Evolutionary conservation across 2,113 vertebrate species (phyloP), one percentile per base, ranked within the genome.

Genomic region (Pithys albifrons): DNA sequence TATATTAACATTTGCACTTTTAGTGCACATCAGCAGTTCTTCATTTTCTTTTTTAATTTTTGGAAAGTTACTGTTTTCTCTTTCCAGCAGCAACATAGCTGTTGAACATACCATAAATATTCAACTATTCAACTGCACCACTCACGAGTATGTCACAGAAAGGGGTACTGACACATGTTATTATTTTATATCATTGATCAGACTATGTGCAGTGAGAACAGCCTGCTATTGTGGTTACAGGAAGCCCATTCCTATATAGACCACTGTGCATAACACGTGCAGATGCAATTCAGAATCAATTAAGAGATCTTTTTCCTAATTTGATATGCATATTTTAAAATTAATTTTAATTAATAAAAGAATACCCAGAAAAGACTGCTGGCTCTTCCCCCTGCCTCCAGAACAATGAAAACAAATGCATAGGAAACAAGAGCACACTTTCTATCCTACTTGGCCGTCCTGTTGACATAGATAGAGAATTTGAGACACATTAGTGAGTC

Each of bases 1-100:
- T 82, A 74, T 93, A 96, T 90, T 94, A 97, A 94, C 91, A 51
- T 19, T 27, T 23, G 81, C 80, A 66, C 79, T 95, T 97, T 87
- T 23, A 72, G 72, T 76, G 91, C 65, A 35, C 29, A n/a, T 91
- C 90, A 95, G 91, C 94, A 97, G 59, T 70, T 95, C 83, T 77
- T 85, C 43, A 19, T 31, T 75, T 27, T 41, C 17, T 87, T 89
- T 86, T 35, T 22, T 19, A 46, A 9, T 6, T n/a, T 59, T 48
- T 28, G 19, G 7, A 14, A 79, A 71, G 41, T 25, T 59, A 54
- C 11, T 41, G 25, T 88, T 89, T 46, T 43, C 9, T 45, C 46
- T 78, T 80, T 90, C 41, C 80, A 87, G 51, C 10, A 29, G 62
- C 37, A 61, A 9, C 33, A 9, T 25, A 52, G 39, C 52, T 59